Evolutionary conservation across 1,140 invertebrate genomes (phyloP).

Genomic region (Drosophila pachea): DNA sequence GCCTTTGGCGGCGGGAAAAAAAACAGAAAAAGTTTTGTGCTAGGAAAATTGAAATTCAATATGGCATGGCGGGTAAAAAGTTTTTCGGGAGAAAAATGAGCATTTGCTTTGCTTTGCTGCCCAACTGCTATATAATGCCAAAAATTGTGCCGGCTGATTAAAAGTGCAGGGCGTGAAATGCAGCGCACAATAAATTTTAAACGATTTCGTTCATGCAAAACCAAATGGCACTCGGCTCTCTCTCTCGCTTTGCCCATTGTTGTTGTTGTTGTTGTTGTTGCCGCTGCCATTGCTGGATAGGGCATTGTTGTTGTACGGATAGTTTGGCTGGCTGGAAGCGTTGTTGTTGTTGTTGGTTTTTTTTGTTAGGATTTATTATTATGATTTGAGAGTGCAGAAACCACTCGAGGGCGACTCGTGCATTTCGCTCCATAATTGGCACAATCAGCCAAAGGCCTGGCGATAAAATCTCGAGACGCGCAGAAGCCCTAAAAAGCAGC

Average conservation of each 20-base stretch:
- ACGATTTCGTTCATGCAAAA: conserved; percentile 71
- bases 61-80: conserved; percentile 29
- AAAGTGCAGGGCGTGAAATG: conserved; percentile 72
- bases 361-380: conserved; percentile 63
- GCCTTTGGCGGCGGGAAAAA: too few relatives aligned
- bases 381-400: conserved; percentile 77
- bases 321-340: conserved; percentile 43
- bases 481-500: conserved; percentile 26
- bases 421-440: conserved; percentile 75
- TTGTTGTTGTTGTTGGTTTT: too few relatives aligned
- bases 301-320: conserved; percentile 16
- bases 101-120: too few relatives aligned
- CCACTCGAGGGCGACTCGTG: conserved; percentile 70
- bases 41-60: conserved; percentile 55
- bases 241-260: conserved; percentile 34
- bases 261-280: conserved; percentile 19
- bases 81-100: too few relatives aligned
- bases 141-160: conserved; percentile 68
- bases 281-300: conserved; percentile 15
- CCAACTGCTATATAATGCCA: conserved; percentile 28
- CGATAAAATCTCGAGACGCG: conserved; percentile 64
- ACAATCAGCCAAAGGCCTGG: conserved; percentile 67
- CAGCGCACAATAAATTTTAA: conserved; percentile 72
- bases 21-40: conserved; percentile 40
- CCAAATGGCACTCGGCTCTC: conserved; percentile 67